These are phyloP conservation scores for Heliconius ismenius DNA, from an alignment of 2,888 invertebrate species.

Conservation along the genomic window DNA sequence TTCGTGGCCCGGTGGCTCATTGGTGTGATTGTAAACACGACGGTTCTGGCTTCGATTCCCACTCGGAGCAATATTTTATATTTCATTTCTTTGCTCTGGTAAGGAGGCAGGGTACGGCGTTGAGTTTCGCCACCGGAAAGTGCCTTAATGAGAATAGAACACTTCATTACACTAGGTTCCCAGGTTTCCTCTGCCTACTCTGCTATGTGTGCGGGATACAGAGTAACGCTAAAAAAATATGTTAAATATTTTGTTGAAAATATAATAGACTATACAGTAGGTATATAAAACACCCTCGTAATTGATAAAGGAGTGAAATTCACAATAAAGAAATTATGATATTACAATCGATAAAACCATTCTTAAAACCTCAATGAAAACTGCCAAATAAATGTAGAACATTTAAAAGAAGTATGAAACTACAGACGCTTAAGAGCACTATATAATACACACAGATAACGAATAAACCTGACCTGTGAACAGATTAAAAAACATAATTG, in stretches of 20 bases:
- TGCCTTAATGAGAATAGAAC: neutral
- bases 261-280: too few relatives aligned
- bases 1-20: neutral
- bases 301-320: too few relatives aligned
- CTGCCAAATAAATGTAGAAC: too few relatives aligned
- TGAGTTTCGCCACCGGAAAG: neutral
- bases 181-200: neutral
- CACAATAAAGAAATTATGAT: too few relatives aligned
- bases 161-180: neutral
- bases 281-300: too few relatives aligned
- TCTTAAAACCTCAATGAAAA: too few relatives aligned
- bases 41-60: neutral
- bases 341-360: too few relatives aligned
- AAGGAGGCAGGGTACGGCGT: neutral
- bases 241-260: too few relatives aligned
- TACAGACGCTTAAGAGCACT: neutral
- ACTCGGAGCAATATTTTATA: neutral
- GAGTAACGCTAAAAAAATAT: neutral
- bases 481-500: slow-evolving; percentile 17
- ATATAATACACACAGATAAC: slow-evolving; percentile 3
- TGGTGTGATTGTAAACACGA: neutral
- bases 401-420: neutral
- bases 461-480: slow-evolving; percentile 8
- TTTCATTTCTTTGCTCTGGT: neutral
- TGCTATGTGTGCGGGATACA: too few relatives aligned